Evolutionary conservation across 2,113 vertebrate genomes (phyloP).

Genomic region (Spea multiplicata): DNA sequence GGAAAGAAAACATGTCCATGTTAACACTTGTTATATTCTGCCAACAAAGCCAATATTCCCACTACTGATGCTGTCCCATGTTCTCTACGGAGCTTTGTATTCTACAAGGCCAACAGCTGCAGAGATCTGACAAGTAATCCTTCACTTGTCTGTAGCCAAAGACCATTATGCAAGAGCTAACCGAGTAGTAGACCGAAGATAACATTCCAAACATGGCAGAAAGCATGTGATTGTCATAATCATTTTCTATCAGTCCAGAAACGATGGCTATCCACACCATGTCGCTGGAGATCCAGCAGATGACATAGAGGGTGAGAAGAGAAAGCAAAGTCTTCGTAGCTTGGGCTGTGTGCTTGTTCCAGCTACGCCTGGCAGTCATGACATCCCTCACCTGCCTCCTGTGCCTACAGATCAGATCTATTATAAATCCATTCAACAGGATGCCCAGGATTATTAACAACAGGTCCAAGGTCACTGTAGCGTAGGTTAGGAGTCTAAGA

Average conservation of each 20-base stretch:
- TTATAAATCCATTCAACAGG: slow-evolving; percentile 38
- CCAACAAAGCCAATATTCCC: too few relatives aligned
- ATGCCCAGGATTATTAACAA: slow-evolving; percentile 34
- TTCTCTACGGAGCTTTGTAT: neutral
- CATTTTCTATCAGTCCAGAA: slow-evolving; percentile 20
- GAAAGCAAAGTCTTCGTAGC: slow-evolving; percentile 32
- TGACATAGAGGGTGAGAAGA: slow-evolving; percentile 31
- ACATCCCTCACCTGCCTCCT: slow-evolving; percentile 35
- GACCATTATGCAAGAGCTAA: slow-evolving; percentile 39
- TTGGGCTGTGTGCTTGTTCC: slow-evolving; percentile 37
- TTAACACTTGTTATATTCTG: too few relatives aligned
- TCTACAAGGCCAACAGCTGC: slow-evolving; percentile 13
- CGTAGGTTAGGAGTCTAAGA: slow-evolving; percentile 23
- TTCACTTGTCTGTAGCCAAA: slow-evolving; percentile 47
- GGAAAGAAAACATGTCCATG: too few relatives aligned
- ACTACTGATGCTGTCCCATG: neutral
- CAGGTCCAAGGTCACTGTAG: slow-evolving; percentile 42
- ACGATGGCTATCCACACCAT: slow-evolving; percentile 36
- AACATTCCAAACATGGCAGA: slow-evolving; percentile 1
- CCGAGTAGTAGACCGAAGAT: slow-evolving; percentile 44
- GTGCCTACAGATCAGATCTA: slow-evolving; percentile 44
- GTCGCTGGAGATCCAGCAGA: slow-evolving; percentile 48
- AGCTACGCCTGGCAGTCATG: neutral
- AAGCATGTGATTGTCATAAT: slow-evolving; percentile 38
- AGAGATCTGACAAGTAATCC: slow-evolving; percentile 27